phyloP scores from a whole-genome alignment of 1,140 invertebrate genomes.

The Macrocentrus cingulum region DNA sequence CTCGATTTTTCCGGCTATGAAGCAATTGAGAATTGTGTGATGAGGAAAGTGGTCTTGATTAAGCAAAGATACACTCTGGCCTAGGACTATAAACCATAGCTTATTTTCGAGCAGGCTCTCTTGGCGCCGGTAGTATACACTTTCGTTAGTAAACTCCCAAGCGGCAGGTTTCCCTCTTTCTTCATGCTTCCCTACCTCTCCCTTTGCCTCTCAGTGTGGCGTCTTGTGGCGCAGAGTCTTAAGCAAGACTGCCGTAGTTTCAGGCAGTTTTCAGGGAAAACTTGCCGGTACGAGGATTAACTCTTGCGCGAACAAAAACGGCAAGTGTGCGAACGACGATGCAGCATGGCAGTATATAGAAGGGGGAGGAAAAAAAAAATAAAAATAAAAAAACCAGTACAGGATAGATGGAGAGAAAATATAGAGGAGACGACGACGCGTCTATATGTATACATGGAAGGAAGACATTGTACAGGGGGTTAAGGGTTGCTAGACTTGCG shows the following conservation, averaged over 20 bases:
- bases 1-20: too few relatives aligned
- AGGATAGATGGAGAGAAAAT: conserved; percentile 4
- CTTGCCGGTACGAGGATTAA: conserved; percentile 39
- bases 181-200: not conserved
- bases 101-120: conserved; percentile 40
- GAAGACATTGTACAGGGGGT: not conserved
- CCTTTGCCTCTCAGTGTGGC: not conserved
- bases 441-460: not conserved
- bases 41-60: too few relatives aligned
- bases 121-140: too few relatives aligned
- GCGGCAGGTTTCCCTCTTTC: conserved; percentile 20
- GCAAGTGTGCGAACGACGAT: conserved; percentile 21
- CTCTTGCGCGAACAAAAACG: conserved; percentile 40
- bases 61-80: too few relatives aligned
- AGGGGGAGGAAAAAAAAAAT: not conserved
- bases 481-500: conserved; percentile 27
- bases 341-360: not conserved
- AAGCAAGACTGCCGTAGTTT: conserved; percentile 29
- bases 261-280: conserved; percentile 37
- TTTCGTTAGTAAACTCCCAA: conserved; percentile 26
- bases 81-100: conserved; percentile 37
- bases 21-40: too few relatives aligned
- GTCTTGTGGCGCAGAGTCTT: conserved; percentile 9
- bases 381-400: not conserved
- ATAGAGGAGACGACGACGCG: too few relatives aligned